Conservation (phyloP, 1,140 invertebrate species). For the Drosophila grimshawi region DNA sequence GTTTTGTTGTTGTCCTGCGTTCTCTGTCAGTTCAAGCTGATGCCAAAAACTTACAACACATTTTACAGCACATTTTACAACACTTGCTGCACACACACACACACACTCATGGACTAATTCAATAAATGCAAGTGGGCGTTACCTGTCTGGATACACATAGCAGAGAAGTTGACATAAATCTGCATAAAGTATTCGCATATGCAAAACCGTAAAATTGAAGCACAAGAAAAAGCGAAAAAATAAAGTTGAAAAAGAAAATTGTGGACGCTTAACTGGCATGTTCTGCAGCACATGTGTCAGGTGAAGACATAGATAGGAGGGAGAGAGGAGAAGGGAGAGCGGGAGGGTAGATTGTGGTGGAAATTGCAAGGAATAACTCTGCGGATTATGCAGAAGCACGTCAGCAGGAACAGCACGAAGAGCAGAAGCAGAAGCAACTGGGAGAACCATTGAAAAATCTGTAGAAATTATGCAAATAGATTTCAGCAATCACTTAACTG, state of each 20-base stretch:
- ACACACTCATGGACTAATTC: constrained; percentile 65
- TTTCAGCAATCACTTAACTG: constrained; percentile 80
- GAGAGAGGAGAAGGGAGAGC: neutral
- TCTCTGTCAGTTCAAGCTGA: constrained; percentile 65
- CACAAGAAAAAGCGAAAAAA: constrained; percentile 14
- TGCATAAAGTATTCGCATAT: constrained; percentile 82
- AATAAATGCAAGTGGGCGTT: constrained; percentile 71
- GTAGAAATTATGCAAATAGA: constrained; percentile 82
- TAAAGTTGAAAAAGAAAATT: constrained; percentile 12
- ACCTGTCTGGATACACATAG: constrained; percentile 59
- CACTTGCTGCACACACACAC: constrained; percentile 55
- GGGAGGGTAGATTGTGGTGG: constrained; percentile 16
- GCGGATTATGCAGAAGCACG: constrained; percentile 59
- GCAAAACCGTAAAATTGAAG: constrained; percentile 54
- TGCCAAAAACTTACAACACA: constrained; percentile 42
- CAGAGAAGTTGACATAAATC: constrained; percentile 80
- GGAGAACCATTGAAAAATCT: constrained; percentile 79
- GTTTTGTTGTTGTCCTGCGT: constrained; percentile 39
- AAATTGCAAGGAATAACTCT: constrained; percentile 45
- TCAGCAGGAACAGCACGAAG: too few relatives aligned
- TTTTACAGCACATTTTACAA: constrained; percentile 61
- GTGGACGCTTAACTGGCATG: constrained; percentile 67
- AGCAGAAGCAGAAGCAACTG: constrained; percentile 6
- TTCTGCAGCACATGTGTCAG: constrained; percentile 51
- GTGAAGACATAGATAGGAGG: neutral